Evolutionary conservation across 2,888 invertebrate genomes (phyloP).

Genomic region (Agrypnus murinus): DNA sequence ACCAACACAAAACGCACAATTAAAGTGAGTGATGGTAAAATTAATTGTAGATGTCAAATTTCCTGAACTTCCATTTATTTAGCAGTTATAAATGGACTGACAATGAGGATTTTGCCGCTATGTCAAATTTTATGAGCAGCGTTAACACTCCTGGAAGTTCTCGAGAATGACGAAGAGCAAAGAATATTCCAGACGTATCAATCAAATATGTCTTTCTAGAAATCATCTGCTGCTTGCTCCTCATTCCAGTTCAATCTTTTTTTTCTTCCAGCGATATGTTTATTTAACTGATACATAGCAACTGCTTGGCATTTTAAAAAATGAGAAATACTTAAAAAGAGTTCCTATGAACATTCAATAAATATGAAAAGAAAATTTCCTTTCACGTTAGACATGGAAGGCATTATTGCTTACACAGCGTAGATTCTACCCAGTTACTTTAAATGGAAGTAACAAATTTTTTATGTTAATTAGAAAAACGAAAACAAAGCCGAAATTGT

Average conservation of each 20-base stretch:
- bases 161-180: slow-evolving; percentile 28
- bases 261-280: slow-evolving; percentile 10
- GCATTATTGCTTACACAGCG: no score
- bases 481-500: no score
- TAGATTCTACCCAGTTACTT: no score
- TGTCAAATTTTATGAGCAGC: slow-evolving; percentile 46
- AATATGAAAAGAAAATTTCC: no score
- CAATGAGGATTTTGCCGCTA: slow-evolving; percentile 46
- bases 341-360: no score
- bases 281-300: slow-evolving; percentile 19
- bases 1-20: slow-evolving; percentile 40
- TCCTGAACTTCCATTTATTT: slow-evolving; percentile 44
- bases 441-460: no score
- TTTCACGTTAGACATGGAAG: no score
- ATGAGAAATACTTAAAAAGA: no score
- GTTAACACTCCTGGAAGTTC: slow-evolving; percentile 39
- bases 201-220: slow-evolving; percentile 27
- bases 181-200: slow-evolving; percentile 38
- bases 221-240: slow-evolving; percentile 17
- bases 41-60: slow-evolving; percentile 46
- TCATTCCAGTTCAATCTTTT: slow-evolving; percentile 13
- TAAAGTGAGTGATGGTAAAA: slow-evolving; percentile 42
- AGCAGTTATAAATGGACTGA: slow-evolving; percentile 46
- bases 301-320: slow-evolving; percentile 13
- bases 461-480: no score